These are phyloP conservation scores for Bembecia ichneumoniformis DNA, from an alignment of 2,888 invertebrate genomes.

Conservation along the genomic window DNA sequence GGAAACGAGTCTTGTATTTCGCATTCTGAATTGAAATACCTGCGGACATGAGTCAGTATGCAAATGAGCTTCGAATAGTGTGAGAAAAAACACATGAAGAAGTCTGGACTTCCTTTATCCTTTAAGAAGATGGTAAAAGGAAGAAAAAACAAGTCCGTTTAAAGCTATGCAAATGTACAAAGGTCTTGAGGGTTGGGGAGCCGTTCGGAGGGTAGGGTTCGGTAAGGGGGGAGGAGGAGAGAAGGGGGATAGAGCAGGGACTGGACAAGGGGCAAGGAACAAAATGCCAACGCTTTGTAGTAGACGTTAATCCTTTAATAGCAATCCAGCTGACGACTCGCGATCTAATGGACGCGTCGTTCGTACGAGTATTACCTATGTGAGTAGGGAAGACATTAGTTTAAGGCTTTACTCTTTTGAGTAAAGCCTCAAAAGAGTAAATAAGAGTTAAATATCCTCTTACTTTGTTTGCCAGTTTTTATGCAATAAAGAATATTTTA, in stretches of 20 bases:
- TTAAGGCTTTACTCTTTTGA: too few relatives aligned
- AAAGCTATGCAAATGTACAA: slow-evolving; percentile 70
- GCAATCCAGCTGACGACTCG: slow-evolving; percentile 37
- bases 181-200: slow-evolving; percentile 56
- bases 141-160: slow-evolving; percentile 52
- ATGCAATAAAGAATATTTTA: too few relatives aligned
- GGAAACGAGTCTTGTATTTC: too few relatives aligned
- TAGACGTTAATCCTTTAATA: slow-evolving; percentile 65
- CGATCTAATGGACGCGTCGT: too few relatives aligned
- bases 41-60: neutral
- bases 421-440: too few relatives aligned
- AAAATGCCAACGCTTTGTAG: slow-evolving; percentile 66
- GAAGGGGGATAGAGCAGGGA: slow-evolving; percentile 16
- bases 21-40: too few relatives aligned
- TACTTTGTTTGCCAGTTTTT: too few relatives aligned
- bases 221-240: slow-evolving; percentile 17
- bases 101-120: slow-evolving; percentile 45
- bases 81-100: slow-evolving; percentile 4
- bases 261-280: slow-evolving; percentile 61
- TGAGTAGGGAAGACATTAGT: too few relatives aligned
- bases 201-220: slow-evolving; percentile 15
- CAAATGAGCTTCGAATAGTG: neutral
- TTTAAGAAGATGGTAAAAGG: slow-evolving; percentile 44
- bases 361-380: too few relatives aligned
- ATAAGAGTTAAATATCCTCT: too few relatives aligned